Base-by-base conservation (phyloP, 2,888 invertebrate species). In the Cartodere bifasciata region DNA sequence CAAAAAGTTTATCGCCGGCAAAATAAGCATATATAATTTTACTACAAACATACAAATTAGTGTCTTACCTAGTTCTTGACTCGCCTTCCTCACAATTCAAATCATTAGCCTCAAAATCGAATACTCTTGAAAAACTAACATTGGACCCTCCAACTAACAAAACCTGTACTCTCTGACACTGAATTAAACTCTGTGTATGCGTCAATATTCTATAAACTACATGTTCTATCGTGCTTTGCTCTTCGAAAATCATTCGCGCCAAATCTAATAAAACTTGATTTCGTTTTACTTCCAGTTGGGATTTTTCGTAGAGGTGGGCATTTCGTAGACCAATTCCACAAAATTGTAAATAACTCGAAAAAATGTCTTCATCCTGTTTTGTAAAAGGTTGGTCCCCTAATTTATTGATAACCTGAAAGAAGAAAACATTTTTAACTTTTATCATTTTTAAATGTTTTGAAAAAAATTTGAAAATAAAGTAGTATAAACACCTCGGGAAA, bases 181-280 rank as follows among this genome's bases (percentile, higher is more conserved):
- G 83, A 46, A 94, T 86, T 42, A 94, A 69, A 47, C 88, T 88
- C 63, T 91, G 88, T 45, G 90, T 91, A 60, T 92, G 92, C 34
- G 88, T 79, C 54, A 94, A 67, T 63, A 94, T 92, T 63, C 91
- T 75, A 49, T 86, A 75, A 37, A 94, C 88, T 72, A 92, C 85
- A 62, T 87, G 88, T 55, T 92, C 92, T 49, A 94, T 85, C 50
- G 91, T 92, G 62, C 86, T 88, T 62, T 94, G 92, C 62, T 94
- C 92, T 57, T 91, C 90, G 57, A 92, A 94, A 49, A 94, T 87
- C 81, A 92, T 91, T 49, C 90, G 70, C n/a, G 92, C 92, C 55
- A 94, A 67, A 62, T 90, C 90, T 45, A 94, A 67, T 34, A 94
- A 68, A 42, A 94, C 86, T 70, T 92, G 91, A 63, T 94, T 94